Evolutionary conservation across 1,140 invertebrate genomes (phyloP), one percentile per base, ranked within the genome.

Genomic region (Heliconius melpomene): DNA sequence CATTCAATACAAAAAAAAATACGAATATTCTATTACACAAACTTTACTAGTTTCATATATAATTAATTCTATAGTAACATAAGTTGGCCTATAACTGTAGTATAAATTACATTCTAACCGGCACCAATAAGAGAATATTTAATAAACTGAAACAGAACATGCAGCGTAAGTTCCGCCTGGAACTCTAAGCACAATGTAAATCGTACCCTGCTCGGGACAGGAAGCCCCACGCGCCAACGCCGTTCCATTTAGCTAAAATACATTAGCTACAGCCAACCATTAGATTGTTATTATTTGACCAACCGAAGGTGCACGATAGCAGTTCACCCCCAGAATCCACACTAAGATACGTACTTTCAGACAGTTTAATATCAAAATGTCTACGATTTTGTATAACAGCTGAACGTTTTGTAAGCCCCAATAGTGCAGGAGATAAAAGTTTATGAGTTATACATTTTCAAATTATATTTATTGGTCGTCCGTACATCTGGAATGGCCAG

Each of bases 371-470:
- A 90, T 92, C 91, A 91, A 93, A 92, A 90, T 88, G 89, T 91
- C 88, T 89, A 89, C 87, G 89, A 89, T 88, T 89, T 93, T 93
- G 90, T 93, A 89, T 77, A 77, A 71, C 75, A 91, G 90, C 90
- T 92, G 86, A 85, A 89, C 89, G 84, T 91, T 90, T 89, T 84
- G 74, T 84, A 85, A 85, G 84, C 86, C 86, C 86, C 85, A 82
- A 84, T 89, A 82, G 87, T 75, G 79, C 79, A 75, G 87, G 84
- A 90, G 91, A 94, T 94, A 94, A 94, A 94, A 94, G 86, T 94
- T 93, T 93, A 94, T 90, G 90, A 88, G 83, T 91, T 90, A 92
- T 93, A 94, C 90, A 92, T 94, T 93, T 91, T 94, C 90, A 92
- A 94, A 94, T 93, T 89, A 94, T 94, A 94, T 93, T 94, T 94